phyloP scores from a whole-genome alignment of 2,113 vertebrate species.

The Sardina pilchardus region DNA sequence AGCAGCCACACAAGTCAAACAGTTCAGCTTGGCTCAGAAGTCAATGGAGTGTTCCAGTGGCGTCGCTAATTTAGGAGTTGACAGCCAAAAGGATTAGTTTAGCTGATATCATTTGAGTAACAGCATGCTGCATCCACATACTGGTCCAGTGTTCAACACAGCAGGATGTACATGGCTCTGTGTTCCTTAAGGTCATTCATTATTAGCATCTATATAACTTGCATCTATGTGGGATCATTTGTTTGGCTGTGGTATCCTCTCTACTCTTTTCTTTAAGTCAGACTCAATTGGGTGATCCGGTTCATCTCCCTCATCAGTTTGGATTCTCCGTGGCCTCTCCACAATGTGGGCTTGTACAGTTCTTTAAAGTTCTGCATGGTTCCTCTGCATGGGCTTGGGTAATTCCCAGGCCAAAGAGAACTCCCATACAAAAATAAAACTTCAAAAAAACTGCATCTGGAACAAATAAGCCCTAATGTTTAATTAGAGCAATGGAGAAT shows the following conservation, averaged over 20 bases:
- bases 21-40: background rate
- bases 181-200: background rate
- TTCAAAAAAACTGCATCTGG: conserved; percentile 72
- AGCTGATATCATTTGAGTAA: background rate
- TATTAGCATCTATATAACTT: background rate
- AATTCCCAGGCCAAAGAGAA: conserved; percentile 57
- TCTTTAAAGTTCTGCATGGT: conserved; percentile 35
- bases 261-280: background rate
- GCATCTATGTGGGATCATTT: background rate
- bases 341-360: conserved; percentile 1
- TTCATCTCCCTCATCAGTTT: background rate
- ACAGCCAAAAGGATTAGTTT: background rate
- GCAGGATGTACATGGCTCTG: background rate
- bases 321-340: background rate
- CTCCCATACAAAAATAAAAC: conserved; percentile 67
- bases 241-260: background rate
- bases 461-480: conserved; percentile 78
- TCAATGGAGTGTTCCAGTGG: background rate
- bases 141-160: background rate
- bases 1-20: background rate
- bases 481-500: conserved; percentile 80
- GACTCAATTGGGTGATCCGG: background rate
- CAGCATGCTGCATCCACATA: background rate
- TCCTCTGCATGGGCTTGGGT: conserved; percentile 27
- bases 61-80: background rate